Evolutionary conservation across 2,113 vertebrate species (phyloP).

Genomic region (Mormoops blainvillei): DNA sequence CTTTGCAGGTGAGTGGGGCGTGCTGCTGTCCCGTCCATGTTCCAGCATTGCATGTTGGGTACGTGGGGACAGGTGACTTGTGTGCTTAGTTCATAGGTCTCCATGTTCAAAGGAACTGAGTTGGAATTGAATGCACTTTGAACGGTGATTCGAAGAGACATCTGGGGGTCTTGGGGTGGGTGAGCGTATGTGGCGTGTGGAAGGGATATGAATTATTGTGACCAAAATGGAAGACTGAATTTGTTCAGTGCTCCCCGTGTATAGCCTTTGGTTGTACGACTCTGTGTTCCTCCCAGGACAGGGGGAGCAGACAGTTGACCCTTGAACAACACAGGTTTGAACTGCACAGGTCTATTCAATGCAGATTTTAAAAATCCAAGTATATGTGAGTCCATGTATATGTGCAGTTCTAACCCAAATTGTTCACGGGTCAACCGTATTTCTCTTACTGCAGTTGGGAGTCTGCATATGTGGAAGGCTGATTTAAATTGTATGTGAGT

Average conservation of each 20-base stretch:
- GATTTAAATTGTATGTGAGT: not conserved
- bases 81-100: not conserved
- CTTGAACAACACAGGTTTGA: not conserved
- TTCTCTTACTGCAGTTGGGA: not conserved
- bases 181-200: not conserved
- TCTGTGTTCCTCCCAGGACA: no score
- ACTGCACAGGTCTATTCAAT: not conserved
- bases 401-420: not conserved
- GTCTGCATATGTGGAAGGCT: not conserved
- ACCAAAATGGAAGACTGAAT: not conserved
- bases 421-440: not conserved
- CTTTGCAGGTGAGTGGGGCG: not conserved
- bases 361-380: not conserved
- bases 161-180: not conserved
- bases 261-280: not conserved
- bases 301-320: not conserved
- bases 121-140: not conserved
- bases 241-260: not conserved
- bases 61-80: no score
- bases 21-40: not conserved
- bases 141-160: not conserved
- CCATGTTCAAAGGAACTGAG: not conserved
- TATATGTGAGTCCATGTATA: not conserved
- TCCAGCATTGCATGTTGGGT: not conserved
- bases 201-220: not conserved